Evolutionary conservation across 2,797 vertebrate species (phyloP).

Genomic region (Pseudomugil tenellus): DNA sequence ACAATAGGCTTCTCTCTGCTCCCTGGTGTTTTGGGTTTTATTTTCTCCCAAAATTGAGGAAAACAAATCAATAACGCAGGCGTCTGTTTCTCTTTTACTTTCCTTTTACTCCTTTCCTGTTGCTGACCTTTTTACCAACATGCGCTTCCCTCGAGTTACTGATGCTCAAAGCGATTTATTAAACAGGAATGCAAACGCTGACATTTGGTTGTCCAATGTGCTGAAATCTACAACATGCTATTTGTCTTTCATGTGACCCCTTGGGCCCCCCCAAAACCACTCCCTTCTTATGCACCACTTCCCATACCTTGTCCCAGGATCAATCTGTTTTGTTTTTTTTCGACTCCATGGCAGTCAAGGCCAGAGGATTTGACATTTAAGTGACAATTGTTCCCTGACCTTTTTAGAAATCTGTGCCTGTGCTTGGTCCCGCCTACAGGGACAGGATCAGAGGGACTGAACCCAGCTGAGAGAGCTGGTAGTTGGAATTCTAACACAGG

Average conservation of each 20-base stretch:
- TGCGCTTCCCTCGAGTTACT: constrained; percentile 60
- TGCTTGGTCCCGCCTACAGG: constrained; percentile 46
- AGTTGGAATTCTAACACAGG: constrained; percentile 32
- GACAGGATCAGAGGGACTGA: constrained; percentile 50
- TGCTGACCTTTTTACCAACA: constrained; percentile 74
- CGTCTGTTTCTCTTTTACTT: constrained; percentile 53
- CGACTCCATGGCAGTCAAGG: constrained; percentile 55
- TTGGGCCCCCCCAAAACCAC: constrained; percentile 15
- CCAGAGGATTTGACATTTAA: constrained; percentile 81
- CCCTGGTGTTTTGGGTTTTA: background rate
- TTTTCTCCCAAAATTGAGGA: constrained; percentile 43
- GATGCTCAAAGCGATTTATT: constrained; percentile 60
- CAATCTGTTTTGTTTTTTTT: constrained; percentile 67
- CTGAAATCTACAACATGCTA: constrained; percentile 57
- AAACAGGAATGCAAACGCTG: constrained; percentile 74
- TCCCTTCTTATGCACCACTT: constrained; percentile 18
- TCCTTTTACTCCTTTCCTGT: constrained; percentile 47
- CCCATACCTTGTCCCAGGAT: constrained; percentile 50
- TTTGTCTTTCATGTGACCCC: constrained; percentile 62
- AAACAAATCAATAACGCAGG: constrained; percentile 77
- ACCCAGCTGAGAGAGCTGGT: constrained; percentile 30
- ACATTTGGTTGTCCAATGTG: constrained; percentile 66
- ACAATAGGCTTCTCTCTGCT: constrained; percentile 66
- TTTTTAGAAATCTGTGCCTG: constrained; percentile 71
- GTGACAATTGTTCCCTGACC: constrained; percentile 79